Base-by-base conservation (phyloP, 2,888 invertebrate genomes). In the Sisyra terminalis region DNA sequence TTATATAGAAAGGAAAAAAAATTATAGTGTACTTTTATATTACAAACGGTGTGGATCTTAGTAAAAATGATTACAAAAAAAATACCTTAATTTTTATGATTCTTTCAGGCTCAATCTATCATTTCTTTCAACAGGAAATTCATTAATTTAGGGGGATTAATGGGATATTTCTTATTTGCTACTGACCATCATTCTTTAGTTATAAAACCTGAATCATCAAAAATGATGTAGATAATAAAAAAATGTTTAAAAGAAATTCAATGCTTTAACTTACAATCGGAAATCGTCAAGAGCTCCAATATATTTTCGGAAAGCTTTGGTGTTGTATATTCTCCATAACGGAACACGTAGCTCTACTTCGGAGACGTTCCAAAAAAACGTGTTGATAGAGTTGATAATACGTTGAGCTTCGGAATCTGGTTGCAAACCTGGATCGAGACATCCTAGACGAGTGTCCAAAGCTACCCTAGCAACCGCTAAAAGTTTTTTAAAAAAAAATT, bases 401-500 rank as follows among this genome's bases (percentile, higher is more conserved):
- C 73, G 71, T 56, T 76, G 77, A 0, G 82, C 78, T 53, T 83
- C 79, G 38, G 78, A 74, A 50, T 66, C 62, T 43, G 51, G 49
- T 8, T 55, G 45, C 16, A 67, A 52, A 49, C 65, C 58, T 11
- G 71, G 68, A 44, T 70, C 67, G 37, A 85, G 57, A 59, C 85
- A 85, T 15, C 85, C 85, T 41, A 89, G 63, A 50, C 88, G 71
- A 16, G 78, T 78, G 53, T 88, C 86, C 53, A 90, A 65, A 3
- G 87, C 80, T 55, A 87, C 85, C 49, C 78, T 70, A 13, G 81
- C 84, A 2, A 88, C 84, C 50, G 86, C 84, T 85, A 57, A 45
- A 58, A 46, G 24, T 45, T 29, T 7, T 36, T 36, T 36, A 13
- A 36, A 13, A 37, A 3, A 10, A 2, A 15, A 14, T 24, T 7